A percentile compares a stretch with the other conserved stretches of the same genome.
These are phyloP conservation scores for Anhinga rufa DNA, from an alignment of 2,113 vertebrate species.

Conservation along the genomic window DNA sequence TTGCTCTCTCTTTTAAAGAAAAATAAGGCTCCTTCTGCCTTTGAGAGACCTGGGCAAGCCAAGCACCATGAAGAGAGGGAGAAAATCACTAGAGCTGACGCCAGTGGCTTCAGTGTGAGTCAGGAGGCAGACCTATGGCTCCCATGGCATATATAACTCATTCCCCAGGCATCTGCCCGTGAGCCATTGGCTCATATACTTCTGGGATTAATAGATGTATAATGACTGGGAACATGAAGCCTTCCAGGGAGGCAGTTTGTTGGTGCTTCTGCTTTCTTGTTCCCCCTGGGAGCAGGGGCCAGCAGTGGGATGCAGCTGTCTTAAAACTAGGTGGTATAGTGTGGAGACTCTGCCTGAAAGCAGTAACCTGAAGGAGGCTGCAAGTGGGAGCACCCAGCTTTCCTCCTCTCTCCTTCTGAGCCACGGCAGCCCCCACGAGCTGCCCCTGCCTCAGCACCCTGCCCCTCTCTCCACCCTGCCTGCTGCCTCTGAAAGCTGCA, in stretches of 20 bases:
- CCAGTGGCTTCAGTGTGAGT: not conserved
- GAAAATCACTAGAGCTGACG: not conserved
- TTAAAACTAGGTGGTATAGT: not conserved
- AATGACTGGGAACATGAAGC: not conserved
- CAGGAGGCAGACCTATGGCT: not conserved
- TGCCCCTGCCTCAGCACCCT: not conserved
- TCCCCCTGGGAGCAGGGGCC: not conserved
- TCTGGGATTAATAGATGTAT: not conserved
- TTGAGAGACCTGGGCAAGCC: not conserved
- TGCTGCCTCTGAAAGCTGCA: not conserved
- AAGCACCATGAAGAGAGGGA: not conserved
- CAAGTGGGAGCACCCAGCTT: not conserved
- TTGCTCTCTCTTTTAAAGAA: not conserved
- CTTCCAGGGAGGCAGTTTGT: not conserved
- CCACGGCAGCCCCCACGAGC: not conserved
- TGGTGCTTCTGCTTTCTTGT: not conserved
- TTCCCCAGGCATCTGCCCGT: not conserved
- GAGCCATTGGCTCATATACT: not conserved
- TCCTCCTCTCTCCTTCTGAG: not conserved
- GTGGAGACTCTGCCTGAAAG: not conserved
- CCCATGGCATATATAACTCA: not conserved
- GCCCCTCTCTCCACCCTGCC: not conserved
- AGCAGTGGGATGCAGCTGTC: not conserved
- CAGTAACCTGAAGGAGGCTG: not conserved
- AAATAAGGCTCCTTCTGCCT: not conserved